Base-by-base conservation (phyloP, 2,797 vertebrate genomes). In the Sebastes nivosus region DNA sequence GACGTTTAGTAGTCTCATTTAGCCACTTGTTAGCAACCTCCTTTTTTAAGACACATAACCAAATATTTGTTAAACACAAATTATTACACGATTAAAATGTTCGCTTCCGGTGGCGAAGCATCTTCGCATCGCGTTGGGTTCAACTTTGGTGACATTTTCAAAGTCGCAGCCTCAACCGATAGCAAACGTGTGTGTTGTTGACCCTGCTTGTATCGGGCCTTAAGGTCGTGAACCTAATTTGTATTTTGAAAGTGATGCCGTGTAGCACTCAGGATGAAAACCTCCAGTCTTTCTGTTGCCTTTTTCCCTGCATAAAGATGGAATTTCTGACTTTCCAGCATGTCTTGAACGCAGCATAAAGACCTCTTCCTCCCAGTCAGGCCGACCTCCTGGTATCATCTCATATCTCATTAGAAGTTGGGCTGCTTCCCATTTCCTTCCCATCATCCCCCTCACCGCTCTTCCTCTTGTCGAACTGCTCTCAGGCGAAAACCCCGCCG, bases 381-480 rank as follows among this genome's bases (percentile, higher is more conserved):
- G 46, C 8, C 2, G 2, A 52, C 24, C 22, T 12, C 0, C 32
- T 24, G 42, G 6, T 8, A 4, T 66, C 64, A 9, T 38, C 36
- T 38, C 36, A 38, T 38, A 38, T 38, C 81, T 24, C 34, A 46
- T 27, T 32, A 8, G 32, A n/a, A 16, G 58, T 10, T 8, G 59
- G 61, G 82, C 83, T 72, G 74, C 81, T 79, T 76, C 72, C 61
- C 8, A 42, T 77, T 14, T 27, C 46, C 77, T 57, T 16, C 64
- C 60, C 59, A 6, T 70, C 69, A 20, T 59, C 54, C 65, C 77
- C 59, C 80, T 82, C 38, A 29, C 80, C 22, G 63, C 80, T 84
- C 87, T 86, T 93, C 90, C 87, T 82, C 80, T 6, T 6, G 57
- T 60, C 82, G 66, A n/a, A 32, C 79, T 79, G 88, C 87, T 89